Evolutionary conservation across 2,888 invertebrate species (phyloP), one percentile per base, ranked within the genome.

Genomic region (Torymus tubicola): DNA sequence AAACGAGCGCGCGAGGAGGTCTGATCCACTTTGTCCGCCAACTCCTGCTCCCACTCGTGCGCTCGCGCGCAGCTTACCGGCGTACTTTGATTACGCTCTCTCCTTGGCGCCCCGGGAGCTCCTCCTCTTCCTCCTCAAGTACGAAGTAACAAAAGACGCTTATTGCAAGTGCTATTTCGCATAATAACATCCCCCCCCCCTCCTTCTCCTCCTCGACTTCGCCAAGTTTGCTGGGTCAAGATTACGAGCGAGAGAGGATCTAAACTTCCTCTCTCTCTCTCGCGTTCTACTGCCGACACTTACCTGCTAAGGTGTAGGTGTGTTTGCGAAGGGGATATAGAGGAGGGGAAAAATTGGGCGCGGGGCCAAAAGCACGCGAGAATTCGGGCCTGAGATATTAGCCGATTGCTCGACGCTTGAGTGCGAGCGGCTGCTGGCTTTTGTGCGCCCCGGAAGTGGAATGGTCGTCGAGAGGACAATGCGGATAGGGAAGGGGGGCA

Each of bases 221-320:
- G 5, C 42, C 42, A 42, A 42, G 8, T 42, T 42, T 42, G 42
- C 42, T 5, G 52, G 75, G 75, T 75, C 75, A 75, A 75, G 75
- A 75, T 75, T 67, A 75, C 68, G n/a, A 55, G n/a, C 64, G 55
- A 60, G 71, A 68, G 31, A 60, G 50, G 70, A 63, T 52, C 21
- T 53, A 71, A 71, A 71, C 60, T 71, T 50, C 16, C 21, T 60
- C 50, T 60, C 70, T 60, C 50, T 18, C 60, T 16, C 31, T 42
- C 31, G 13, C 58, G 21, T 21, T 21, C 70, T 31, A 14, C 42
- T 16, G 57, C 12, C 31, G 18, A 53, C 63, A 72, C 72, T 72
- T 72, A 63, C 24, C 21, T 42, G 8, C 2, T 53, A 50, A 52
- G n/a, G 10, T 13, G 24, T 53, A 21, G 11, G 52, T 60, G 21